Base-by-base conservation (phyloP, 2,113 vertebrate species). In the Zeus faber region DNA sequence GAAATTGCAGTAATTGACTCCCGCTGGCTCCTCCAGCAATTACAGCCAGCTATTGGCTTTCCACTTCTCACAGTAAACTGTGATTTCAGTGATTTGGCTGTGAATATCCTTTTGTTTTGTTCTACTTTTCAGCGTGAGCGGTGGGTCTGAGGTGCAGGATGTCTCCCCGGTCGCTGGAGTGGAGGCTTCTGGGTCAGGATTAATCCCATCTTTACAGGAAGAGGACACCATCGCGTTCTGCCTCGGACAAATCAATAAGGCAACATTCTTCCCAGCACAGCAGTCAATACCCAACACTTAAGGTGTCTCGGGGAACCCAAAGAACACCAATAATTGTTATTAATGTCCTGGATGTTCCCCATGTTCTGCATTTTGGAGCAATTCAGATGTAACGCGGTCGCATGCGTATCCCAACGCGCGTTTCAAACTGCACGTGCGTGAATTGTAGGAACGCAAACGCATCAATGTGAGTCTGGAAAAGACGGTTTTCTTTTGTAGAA, bases 271-370 rank as follows among this genome's bases (percentile, higher is more conserved):
- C 62, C 65, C 66, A 84, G 70, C 66, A 61, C 48, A 73, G 73
- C 67, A 82, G 80, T 86, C 89, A 83, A 89, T 88, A 84, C 55
- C 29, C 76, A 80, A 87, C 76, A 84, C 84, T 89, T 83, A 85
- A 88, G 68, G 77, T 88, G 85, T 86, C 84, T 67, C 70, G 74
- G n/a, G 64, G 70, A 76, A 87, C 77, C 64, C 67, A 81, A 81
- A 79, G 72, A 76, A 85, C 21, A 72, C 69, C 77, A 85, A 84
- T 84, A 87, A 90, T 79, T 86, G 79, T 87, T 86, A 87, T 85
- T 86, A 88, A 86, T 87, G 70, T 54, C 24, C 54, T 29, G 54
- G 35, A 74, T 79, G 66, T 81, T n/a, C 70, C 66, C 65, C 65
- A 63, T 72, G 70, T 63, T 60, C 68, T 67, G 55, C 33, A 37